Percentiles rank a stretch among this genome's conserved stretches.
phyloP scores from a whole-genome alignment of 2,888 invertebrate species.

The Rhagonycha fulva region DNA sequence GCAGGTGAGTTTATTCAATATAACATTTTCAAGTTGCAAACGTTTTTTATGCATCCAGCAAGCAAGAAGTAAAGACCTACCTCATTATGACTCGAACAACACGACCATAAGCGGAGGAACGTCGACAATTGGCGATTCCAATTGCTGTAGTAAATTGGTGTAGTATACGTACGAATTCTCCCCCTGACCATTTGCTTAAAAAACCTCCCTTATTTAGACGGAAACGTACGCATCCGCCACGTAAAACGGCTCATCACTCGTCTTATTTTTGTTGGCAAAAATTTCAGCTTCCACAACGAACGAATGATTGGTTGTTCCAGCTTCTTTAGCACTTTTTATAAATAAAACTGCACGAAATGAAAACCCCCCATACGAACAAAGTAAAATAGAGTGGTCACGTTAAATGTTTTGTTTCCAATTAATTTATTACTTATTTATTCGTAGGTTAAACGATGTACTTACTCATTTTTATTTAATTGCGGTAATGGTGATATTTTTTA shows the following conservation, averaged over 20 bases:
- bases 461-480: constrained; percentile 3
- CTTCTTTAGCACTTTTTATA: neutral
- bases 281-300: neutral
- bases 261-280: neutral
- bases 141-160: constrained; percentile 61
- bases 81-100: constrained; percentile 73
- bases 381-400: neutral
- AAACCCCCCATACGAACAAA: neutral
- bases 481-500: constrained; percentile 27
- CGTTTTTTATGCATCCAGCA: constrained; percentile 60
- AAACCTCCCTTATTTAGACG: neutral
- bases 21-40: neutral
- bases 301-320: neutral
- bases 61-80: constrained; percentile 83
- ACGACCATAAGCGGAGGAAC: constrained; percentile 75
- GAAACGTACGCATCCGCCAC: neutral
- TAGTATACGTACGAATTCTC: neutral
- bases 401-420: neutral
- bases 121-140: constrained; percentile 68
- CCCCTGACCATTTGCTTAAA: neutral
- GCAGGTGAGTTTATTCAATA: constrained; percentile 61
- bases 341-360: neutral
- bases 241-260: neutral
- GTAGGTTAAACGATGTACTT: constrained; percentile 10
- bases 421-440: neutral